Base-by-base conservation (phyloP, 2,113 vertebrate species). In the Centrocercus urophasianus region DNA sequence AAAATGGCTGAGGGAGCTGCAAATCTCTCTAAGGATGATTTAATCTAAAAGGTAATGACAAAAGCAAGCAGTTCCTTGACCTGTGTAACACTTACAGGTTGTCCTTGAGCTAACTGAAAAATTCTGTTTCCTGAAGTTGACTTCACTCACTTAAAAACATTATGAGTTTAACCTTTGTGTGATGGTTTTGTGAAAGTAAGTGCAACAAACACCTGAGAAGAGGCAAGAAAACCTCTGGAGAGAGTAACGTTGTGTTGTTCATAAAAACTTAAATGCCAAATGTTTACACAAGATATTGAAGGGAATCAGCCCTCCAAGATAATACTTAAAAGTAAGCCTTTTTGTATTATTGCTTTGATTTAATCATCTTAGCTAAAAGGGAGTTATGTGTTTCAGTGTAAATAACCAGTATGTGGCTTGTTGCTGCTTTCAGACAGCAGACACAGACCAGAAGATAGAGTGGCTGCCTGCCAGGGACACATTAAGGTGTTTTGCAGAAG, bases 371-470 rank as follows among this genome's bases (percentile, higher is more conserved):
- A 52, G 13, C 28, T 38, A 79, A 81, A 82, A 61, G 7, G n/a
- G 14, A 82, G 34, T 76, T 54, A 90, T 52, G 52, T 34, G 7
- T 86, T 94, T 79, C 63, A 54, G 6, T 27, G 21, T 24, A 69
- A 67, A 20, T 78, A 80, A 36, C n/a, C 61, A 84, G 30, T 54
- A 43, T 32, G 17, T 47, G 75, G 21, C 27, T 83, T 75, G 48
- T 75, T 88, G 36, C 64, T 94, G 67, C 59, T 95, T 95, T 91
- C 78, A 96, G 96, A 34, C 11, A 2, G 2, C 71, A 72, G 74
- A 47, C 0, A 4, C 8, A 12, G 30, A 79, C 56, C 71, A 93
- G 89, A 85, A 91, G n/a, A 85, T 69, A 72, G 54, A 65, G 40
- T 17, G 30, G 25, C n/a, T 61, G 47, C 27, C 34, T 0, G 0